These are phyloP conservation scores for Euwallacea fornicatus DNA, from an alignment of 1,140 invertebrate genomes.

Conservation along the genomic window DNA sequence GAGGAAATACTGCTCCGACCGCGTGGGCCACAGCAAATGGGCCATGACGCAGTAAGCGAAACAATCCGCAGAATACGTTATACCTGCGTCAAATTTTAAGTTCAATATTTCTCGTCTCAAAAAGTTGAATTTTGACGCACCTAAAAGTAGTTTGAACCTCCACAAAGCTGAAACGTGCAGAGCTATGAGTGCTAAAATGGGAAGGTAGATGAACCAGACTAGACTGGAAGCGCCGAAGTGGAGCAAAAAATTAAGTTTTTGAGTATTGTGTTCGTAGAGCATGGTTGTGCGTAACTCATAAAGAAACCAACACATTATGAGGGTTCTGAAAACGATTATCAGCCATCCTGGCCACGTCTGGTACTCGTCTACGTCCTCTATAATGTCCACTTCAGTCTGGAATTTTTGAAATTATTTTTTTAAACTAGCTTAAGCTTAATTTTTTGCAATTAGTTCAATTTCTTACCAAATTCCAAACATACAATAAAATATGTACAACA, in stretches of 20 bases:
- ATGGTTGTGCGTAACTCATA: constrained; percentile 90
- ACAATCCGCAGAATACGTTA: constrained; percentile 92
- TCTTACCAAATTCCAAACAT: constrained; percentile 92
- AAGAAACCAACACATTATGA: constrained; percentile 95
- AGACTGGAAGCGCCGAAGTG: constrained; percentile 96
- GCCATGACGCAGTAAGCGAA: constrained; percentile 93
- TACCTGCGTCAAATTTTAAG: constrained; percentile 63
- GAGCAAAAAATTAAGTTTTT: constrained; percentile 88
- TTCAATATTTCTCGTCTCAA: constrained; percentile 1
- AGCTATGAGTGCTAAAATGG: constrained; percentile 90
- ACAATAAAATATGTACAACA: constrained; percentile 86
- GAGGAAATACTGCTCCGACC: constrained; percentile 87
- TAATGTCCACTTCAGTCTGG: constrained; percentile 92
- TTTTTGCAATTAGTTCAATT: neutral
- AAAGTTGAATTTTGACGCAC: constrained; percentile 59
- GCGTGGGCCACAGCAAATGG: constrained; percentile 89
- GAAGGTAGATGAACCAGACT: constrained; percentile 98
- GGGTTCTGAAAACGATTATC: constrained; percentile 80
- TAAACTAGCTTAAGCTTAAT: constrained; percentile 48
- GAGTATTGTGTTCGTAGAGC: constrained; percentile 87
- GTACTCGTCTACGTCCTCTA: constrained; percentile 95
- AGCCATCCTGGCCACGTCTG: constrained; percentile 96
- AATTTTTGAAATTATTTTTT: constrained; percentile 42
- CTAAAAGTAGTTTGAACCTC: constrained; percentile 91
- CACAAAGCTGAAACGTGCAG: constrained; percentile 91